A percentile compares a stretch with the other conserved stretches of the same genome.
Evolutionary conservation across 2,797 vertebrate species (phyloP).

Genomic region (Paratrypauchen microcephalus): DNA sequence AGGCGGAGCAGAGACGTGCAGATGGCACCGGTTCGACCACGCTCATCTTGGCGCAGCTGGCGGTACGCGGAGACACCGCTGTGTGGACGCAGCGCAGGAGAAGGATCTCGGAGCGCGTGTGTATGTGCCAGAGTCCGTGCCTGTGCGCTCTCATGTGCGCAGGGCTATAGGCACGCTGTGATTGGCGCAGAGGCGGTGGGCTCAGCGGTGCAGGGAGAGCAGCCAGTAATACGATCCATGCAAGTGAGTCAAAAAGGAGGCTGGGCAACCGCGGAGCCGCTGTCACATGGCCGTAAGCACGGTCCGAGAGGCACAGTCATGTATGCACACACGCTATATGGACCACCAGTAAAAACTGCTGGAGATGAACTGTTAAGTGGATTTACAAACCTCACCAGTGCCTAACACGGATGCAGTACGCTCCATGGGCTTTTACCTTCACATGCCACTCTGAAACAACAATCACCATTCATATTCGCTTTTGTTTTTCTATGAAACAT

Average conservation of each 20-base stretch:
- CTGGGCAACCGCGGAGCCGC: conserved; percentile 51
- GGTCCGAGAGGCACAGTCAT: conserved; percentile 12
- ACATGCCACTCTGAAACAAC: neutral
- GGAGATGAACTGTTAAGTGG: conserved; percentile 40
- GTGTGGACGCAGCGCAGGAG: conserved; percentile 47
- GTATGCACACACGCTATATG: neutral
- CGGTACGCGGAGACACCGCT: conserved; percentile 51
- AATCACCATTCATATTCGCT: too few relatives aligned
- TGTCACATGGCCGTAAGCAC: conserved; percentile 66
- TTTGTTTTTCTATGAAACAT: neutral
- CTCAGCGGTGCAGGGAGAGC: conserved; percentile 64
- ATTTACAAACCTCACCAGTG: conserved; percentile 24
- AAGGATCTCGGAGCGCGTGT: conserved; percentile 29
- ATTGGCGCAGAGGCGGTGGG: conserved; percentile 70
- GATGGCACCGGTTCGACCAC: conserved; percentile 55
- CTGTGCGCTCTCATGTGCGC: conserved; percentile 37
- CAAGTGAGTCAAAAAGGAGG: conserved; percentile 60
- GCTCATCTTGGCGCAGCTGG: conserved; percentile 72
- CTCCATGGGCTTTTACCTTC: neutral
- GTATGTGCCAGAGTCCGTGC: conserved; percentile 17
- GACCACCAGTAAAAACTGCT: conserved; percentile 20
- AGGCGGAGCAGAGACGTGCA: conserved; percentile 56
- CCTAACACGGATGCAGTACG: neutral
- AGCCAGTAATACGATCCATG: conserved; percentile 75
- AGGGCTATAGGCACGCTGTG: conserved; percentile 50